phyloP scores from a whole-genome alignment of 2,113 vertebrate species.

The Rhombomys opimus region DNA sequence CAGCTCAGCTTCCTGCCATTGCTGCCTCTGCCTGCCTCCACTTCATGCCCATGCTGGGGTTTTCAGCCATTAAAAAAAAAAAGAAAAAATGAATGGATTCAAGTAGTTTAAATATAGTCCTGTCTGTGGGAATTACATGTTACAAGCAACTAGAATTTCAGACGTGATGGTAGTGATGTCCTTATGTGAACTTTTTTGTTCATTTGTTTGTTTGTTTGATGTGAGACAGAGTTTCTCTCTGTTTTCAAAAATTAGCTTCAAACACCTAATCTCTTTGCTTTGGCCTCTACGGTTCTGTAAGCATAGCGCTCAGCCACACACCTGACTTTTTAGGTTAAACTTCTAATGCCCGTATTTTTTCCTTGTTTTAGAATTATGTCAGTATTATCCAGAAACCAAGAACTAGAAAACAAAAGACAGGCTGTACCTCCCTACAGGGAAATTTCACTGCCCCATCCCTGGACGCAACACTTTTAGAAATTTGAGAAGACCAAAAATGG shows the following conservation, averaged over 20 bases:
- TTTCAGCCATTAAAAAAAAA: not conserved
- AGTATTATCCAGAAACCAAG: not conserved
- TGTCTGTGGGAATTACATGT: not conserved
- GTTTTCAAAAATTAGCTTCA: not conserved
- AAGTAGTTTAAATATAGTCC: not conserved
- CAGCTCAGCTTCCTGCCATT: not conserved
- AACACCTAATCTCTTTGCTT: not conserved
- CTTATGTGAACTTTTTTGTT: not conserved
- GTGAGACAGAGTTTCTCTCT: not conserved
- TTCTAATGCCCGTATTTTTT: not conserved
- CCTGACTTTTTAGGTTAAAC: not conserved
- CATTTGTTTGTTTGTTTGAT: not conserved
- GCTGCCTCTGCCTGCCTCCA: not conserved
- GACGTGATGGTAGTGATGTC: not conserved
- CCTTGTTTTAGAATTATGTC: slow-evolving; percentile 30
- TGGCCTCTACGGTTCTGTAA: not conserved
- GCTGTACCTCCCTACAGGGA: not conserved
- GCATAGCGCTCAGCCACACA: not conserved
- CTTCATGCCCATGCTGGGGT: not conserved
- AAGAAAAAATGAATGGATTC: not conserved
- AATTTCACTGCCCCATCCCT: not conserved
- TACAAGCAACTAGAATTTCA: not conserved
- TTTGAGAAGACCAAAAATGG: not conserved
- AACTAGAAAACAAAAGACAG: not conserved
- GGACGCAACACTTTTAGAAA: not conserved